A percentile compares a stretch with the other conserved stretches of the same genome.
phyloP scores from a whole-genome alignment of 2,888 invertebrate genomes.

The Tenthredo notha region DNA sequence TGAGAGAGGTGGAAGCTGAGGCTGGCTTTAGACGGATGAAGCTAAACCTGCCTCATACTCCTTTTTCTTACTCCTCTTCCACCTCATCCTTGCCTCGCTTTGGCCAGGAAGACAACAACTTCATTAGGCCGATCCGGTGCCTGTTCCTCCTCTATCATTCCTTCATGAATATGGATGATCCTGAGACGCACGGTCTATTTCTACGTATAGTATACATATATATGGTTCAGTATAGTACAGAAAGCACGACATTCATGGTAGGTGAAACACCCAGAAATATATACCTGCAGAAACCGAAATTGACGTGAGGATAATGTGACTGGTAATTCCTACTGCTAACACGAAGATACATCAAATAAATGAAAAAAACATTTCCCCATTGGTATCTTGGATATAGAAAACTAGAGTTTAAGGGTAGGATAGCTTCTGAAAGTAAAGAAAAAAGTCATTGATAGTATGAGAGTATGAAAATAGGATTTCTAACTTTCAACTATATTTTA shows the following conservation, averaged over 20 bases:
- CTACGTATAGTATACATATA: not conserved
- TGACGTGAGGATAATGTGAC: not conserved
- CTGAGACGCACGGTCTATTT: not conserved
- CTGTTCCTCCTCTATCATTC: constrained; percentile 69
- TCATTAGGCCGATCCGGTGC: constrained; percentile 75
- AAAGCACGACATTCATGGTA: constrained; percentile 9
- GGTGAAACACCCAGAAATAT: not conserved
- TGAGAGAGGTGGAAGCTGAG: constrained; percentile 55
- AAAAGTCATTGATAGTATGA: too few relatives aligned
- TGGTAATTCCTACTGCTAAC: not conserved
- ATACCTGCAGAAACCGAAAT: not conserved
- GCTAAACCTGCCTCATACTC: constrained; percentile 23
- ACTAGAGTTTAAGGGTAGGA: too few relatives aligned
- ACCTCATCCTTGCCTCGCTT: constrained; percentile 69
- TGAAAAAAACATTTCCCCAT: not conserved
- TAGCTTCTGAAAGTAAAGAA: too few relatives aligned
- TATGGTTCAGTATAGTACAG: not conserved
- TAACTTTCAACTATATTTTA: too few relatives aligned
- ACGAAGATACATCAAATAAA: not conserved
- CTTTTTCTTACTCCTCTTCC: not conserved
- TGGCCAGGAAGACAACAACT: constrained; percentile 75
- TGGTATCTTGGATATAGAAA: too few relatives aligned
- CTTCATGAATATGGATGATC: constrained; percentile 75
- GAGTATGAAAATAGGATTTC: too few relatives aligned
- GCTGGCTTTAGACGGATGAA: constrained; percentile 12